Conservation (phyloP, 2,797 vertebrate species). For the Pangasius krempfi region DNA sequence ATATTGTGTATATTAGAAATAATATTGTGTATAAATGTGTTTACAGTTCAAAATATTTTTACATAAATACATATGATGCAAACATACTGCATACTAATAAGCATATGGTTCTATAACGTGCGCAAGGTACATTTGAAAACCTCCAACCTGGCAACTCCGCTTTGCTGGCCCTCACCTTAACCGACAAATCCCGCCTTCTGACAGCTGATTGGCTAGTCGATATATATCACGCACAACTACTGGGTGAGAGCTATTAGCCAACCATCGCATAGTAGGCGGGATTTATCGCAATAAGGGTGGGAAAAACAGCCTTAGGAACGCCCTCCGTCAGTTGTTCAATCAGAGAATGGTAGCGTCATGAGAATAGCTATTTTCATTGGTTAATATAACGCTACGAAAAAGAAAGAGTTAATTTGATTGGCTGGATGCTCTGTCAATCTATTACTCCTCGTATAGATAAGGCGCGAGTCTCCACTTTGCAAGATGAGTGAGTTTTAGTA, state of each 20-base stretch:
- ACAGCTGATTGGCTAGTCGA: neutral
- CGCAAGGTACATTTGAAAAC: neutral
- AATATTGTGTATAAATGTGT: neutral
- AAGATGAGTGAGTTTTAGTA: neutral
- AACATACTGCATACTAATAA: neutral
- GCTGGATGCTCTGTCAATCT: slow-evolving; percentile 5
- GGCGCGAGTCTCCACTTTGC: neutral
- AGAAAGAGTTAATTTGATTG: slow-evolving; percentile 8
- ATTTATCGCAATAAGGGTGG: neutral
- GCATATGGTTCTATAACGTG: neutral
- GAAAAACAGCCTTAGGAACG: neutral
- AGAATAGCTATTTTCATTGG: neutral
- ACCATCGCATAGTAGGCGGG: neutral
- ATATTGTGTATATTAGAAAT: neutral
- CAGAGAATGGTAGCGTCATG: neutral
- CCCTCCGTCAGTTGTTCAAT: neutral
- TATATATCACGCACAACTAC: neutral
- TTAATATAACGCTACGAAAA: neutral
- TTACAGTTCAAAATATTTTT: neutral
- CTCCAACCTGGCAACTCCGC: neutral
- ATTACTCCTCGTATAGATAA: no score
- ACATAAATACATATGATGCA: neutral
- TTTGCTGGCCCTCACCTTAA: neutral
- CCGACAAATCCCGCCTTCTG: neutral
- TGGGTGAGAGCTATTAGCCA: neutral